Evolutionary conservation across 2,888 invertebrate species (phyloP), one percentile per base, ranked within the genome.

Genomic region (Cyclophora punctaria): DNA sequence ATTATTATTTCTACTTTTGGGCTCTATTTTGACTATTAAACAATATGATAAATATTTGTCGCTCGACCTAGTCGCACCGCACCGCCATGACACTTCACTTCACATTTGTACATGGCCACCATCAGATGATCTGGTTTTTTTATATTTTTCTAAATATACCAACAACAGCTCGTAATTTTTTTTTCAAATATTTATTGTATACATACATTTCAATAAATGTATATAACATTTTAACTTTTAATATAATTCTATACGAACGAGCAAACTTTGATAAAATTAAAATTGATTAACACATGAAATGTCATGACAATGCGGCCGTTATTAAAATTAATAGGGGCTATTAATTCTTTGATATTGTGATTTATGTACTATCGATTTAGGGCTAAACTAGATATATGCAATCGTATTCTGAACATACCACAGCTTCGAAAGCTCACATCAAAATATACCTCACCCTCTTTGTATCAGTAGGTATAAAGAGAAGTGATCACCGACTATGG

Each of bases 111-210:
- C 91, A 91, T 91, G 89, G 88, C 78, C 84, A 90, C 89, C 91
- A 92, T 91, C 91, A 92, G 91, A 91, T 92, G 91, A 91, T 91
- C 91, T 91, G 91, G 80, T 80, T 84, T 68, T 67, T 67, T 77
- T 78, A 83, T 81, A 83, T 84, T 88, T 87, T 81, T 71, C 87
- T 88, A 88, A 88, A 89, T 86, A 88, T 88, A 88, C 86, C 88
- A 88, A 88, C 88, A 88, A 88, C 83, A 80, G 85, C 85, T 86
- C 87, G 83, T 71, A 64, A 68, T 55, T 60, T 63, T 65, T 65
- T 81, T 78, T 71, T 79, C 76, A 76, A 80, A 75, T 73, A 75
- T 78, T 80, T 79, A 70, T 75, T 78, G 75, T 67, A 75, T 78
- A 48, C 57, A 68, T 78, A 80, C 74, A 79, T 75, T 78, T 73